Evolutionary conservation across 2,888 invertebrate genomes (phyloP).

Genomic region (Drosophila anomalipes): DNA sequence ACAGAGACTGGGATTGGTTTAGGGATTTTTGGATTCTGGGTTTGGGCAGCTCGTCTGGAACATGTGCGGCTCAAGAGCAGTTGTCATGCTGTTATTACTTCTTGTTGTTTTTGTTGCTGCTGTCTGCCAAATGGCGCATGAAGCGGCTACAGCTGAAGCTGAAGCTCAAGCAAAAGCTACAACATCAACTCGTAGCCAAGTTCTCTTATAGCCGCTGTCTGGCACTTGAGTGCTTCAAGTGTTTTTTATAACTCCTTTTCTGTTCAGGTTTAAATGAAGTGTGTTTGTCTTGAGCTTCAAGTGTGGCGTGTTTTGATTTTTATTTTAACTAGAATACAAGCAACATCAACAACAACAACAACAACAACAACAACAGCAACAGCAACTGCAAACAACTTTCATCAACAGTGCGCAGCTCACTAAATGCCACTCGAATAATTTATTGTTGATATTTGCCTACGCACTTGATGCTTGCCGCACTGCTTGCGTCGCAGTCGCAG

Average conservation of each 20-base stretch:
- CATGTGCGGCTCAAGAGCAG: slow-evolving; percentile 74
- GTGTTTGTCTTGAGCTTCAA: slow-evolving; percentile 78
- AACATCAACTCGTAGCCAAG: slow-evolving; percentile 20
- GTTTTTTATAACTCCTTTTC: slow-evolving; percentile 72
- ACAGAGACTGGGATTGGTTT: slow-evolving; percentile 22
- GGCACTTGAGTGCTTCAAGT: slow-evolving; percentile 71
- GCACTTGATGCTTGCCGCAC: slow-evolving; percentile 58
- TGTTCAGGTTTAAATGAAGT: slow-evolving; percentile 70
- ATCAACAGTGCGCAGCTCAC: slow-evolving; percentile 35
- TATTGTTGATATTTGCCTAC: slow-evolving; percentile 72
- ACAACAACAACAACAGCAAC: slow-evolving; percentile 26
- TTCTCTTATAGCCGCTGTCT: slow-evolving; percentile 54
- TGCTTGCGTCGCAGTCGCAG: slow-evolving; percentile 8
- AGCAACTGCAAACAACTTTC: slow-evolving; percentile 48
- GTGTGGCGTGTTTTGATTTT: slow-evolving; percentile 78
- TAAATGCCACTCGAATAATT: slow-evolving; percentile 59
- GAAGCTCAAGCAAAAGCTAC: slow-evolving; percentile 20
- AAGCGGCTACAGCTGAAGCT: slow-evolving; percentile 43
- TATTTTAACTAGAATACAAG: slow-evolving; percentile 60
- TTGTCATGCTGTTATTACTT: slow-evolving; percentile 33
- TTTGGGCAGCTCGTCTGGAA: slow-evolving; percentile 48
- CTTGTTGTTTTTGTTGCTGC: slow-evolving; percentile 47
- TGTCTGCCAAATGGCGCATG: slow-evolving; percentile 79
- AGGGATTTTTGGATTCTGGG: slow-evolving; percentile 10
- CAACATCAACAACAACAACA: slow-evolving; percentile 15